A percentile compares a stretch with the other conserved stretches of the same genome.
Evolutionary conservation across 2,888 invertebrate genomes (phyloP).

Genomic region (Gasteruption jaculator): DNA sequence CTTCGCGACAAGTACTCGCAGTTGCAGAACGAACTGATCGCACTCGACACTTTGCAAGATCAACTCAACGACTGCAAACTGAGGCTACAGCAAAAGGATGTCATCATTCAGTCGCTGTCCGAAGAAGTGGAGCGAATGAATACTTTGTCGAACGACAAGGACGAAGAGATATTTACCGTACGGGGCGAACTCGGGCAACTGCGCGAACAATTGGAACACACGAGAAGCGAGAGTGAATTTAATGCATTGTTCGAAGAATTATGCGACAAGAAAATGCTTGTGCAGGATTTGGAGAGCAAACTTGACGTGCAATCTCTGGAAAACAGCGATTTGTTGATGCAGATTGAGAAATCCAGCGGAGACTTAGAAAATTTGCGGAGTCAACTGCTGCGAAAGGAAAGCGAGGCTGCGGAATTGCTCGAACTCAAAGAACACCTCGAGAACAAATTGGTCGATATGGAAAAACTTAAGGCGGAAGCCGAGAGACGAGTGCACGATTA

Average conservation of each 20-base stretch:
- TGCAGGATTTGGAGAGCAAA: slow-evolving; percentile 24
- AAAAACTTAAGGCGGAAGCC: slow-evolving; percentile 20
- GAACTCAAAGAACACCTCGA: slow-evolving; percentile 45
- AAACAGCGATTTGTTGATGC: slow-evolving; percentile 21
- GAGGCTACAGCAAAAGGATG: slow-evolving; percentile 55
- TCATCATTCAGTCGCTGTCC: slow-evolving; percentile 48
- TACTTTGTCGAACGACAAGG: slow-evolving; percentile 21
- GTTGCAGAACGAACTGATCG: slow-evolving; percentile 34
- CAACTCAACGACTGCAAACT: slow-evolving; percentile 54
- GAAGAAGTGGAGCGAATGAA: slow-evolving; percentile 31
- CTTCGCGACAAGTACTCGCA: slow-evolving; percentile 33
- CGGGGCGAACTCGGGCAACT: slow-evolving; percentile 29
- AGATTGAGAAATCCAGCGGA: slow-evolving; percentile 52
- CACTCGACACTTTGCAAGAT: slow-evolving; percentile 45
- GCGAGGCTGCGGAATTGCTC: slow-evolving; percentile 44
- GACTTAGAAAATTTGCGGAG: slow-evolving; percentile 21
- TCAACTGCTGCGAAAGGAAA: slow-evolving; percentile 44
- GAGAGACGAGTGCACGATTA: slow-evolving; percentile 29
- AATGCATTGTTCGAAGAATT: slow-evolving; percentile 55
- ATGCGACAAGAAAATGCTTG: slow-evolving; percentile 55
- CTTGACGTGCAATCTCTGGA: slow-evolving; percentile 25
- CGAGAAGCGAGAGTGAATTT: slow-evolving; percentile 58
- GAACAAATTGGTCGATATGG: slow-evolving; percentile 40
- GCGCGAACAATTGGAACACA: slow-evolving; percentile 35
- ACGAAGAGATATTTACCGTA: slow-evolving; percentile 27